Conservation (phyloP, 2,888 invertebrate genomes). For the Yponomeuta sedellus region DNA sequence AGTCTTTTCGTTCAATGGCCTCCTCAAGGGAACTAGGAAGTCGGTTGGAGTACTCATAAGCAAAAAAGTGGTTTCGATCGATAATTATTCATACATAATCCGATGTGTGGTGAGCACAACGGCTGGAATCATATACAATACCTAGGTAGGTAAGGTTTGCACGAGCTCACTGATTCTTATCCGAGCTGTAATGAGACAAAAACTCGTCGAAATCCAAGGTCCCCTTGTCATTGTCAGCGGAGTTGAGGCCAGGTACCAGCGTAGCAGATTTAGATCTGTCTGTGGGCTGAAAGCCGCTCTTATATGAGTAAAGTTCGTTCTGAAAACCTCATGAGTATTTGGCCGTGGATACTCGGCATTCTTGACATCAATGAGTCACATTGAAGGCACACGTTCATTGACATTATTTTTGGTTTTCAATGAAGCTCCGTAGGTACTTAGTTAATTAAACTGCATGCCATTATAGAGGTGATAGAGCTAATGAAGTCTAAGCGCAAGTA, state of each 20-base stretch:
- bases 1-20: slow-evolving; percentile 34
- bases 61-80: slow-evolving; percentile 40
- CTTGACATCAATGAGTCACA: slow-evolving; percentile 6
- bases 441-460: not conserved
- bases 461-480: not conserved
- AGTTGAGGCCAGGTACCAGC: slow-evolving; percentile 30
- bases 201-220: slow-evolving; percentile 48
- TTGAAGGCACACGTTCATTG: slow-evolving; percentile 1
- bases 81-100: slow-evolving; percentile 21
- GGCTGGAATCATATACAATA: slow-evolving; percentile 48
- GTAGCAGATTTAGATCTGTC: slow-evolving; percentile 11
- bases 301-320: not conserved
- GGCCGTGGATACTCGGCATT: not conserved
- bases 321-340: not conserved
- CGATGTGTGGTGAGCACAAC: slow-evolving; percentile 48
- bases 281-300: not conserved
- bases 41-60: slow-evolving; percentile 27
- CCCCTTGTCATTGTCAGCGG: slow-evolving; percentile 32
- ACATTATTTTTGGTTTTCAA: slow-evolving; percentile 5
- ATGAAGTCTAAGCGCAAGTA: not conserved
- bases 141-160: slow-evolving; percentile 4
- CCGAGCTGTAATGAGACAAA: slow-evolving; percentile 45
- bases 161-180: slow-evolving; percentile 48
- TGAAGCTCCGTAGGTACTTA: not conserved
- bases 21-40: slow-evolving; percentile 61